These are phyloP conservation scores for Mayetiola destructor DNA, from an alignment of 2,888 invertebrate genomes.

Conservation along the genomic window DNA sequence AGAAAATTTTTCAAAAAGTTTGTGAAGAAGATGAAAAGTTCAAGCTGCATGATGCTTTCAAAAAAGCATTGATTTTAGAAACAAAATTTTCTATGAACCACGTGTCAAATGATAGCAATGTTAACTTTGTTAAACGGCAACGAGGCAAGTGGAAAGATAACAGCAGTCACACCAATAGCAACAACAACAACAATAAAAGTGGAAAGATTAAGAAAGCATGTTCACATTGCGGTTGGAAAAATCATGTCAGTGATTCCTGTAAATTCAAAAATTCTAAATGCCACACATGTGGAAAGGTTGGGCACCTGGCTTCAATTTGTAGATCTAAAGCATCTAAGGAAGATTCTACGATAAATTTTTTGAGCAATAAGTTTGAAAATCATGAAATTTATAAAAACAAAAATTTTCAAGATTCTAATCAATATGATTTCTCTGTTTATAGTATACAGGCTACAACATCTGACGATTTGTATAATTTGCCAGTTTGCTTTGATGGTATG, in stretches of 20 bases:
- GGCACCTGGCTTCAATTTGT: slow-evolving; percentile 16
- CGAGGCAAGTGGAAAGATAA: neutral
- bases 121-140: neutral
- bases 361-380: neutral
- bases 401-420: neutral
- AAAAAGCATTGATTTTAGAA: neutral
- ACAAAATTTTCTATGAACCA: neutral
- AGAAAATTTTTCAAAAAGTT: neutral
- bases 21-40: neutral
- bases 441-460: neutral
- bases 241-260: slow-evolving; percentile 2
- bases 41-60: neutral
- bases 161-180: too few relatives aligned
- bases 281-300: slow-evolving; percentile 8
- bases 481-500: neutral
- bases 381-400: too few relatives aligned
- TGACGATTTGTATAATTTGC: neutral
- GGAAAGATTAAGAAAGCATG: neutral
- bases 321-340: neutral
- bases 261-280: slow-evolving; percentile 14
- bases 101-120: neutral
- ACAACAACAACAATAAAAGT: too few relatives aligned
- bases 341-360: neutral
- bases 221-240: slow-evolving; percentile 11
- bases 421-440: neutral